A percentile compares a stretch with the other conserved stretches of the same genome.
Conservation (phyloP, 2,113 vertebrate genomes). For the Sebastes schlegelii region DNA sequence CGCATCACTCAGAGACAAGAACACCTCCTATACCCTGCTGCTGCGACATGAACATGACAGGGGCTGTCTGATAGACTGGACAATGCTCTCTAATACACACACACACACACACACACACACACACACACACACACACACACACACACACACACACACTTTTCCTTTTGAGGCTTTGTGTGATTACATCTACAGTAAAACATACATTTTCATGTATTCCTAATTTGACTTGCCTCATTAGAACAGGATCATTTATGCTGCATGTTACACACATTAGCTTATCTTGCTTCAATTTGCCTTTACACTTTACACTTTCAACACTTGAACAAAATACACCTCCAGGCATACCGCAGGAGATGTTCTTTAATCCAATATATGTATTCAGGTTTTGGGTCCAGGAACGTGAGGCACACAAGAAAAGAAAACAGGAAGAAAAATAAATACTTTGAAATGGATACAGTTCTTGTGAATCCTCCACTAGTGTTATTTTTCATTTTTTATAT, state of each 20-base stretch:
- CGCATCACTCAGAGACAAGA: slow-evolving; percentile 81
- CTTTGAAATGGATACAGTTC: too few relatives aligned
- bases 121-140: slow-evolving; percentile 14
- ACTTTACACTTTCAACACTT: background rate
- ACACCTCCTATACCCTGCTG: slow-evolving; percentile 76
- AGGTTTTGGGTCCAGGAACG: background rate
- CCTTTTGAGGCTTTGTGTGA: slow-evolving; percentile 15
- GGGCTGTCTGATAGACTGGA: slow-evolving; percentile 77
- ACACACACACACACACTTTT: slow-evolving; percentile 12
- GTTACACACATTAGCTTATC: too few relatives aligned
- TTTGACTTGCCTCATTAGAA: slow-evolving; percentile 31
- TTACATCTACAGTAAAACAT: slow-evolving; percentile 49
- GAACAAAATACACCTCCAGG: background rate
- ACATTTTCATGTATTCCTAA: slow-evolving; percentile 33
- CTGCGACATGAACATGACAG: slow-evolving; percentile 82
- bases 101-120: slow-evolving; percentile 20
- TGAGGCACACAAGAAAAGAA: background rate
- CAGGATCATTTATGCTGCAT: background rate
- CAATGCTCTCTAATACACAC: slow-evolving; percentile 62
- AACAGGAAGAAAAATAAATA: background rate
- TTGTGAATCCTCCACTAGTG: too few relatives aligned
- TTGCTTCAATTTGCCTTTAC: background rate
- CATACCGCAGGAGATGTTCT: background rate
- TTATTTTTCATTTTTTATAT: too few relatives aligned
- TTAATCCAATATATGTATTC: background rate